These are phyloP conservation scores for Arrhamphus sclerolepis DNA, from an alignment of 2,797 vertebrate species.

Conservation along the genomic window DNA sequence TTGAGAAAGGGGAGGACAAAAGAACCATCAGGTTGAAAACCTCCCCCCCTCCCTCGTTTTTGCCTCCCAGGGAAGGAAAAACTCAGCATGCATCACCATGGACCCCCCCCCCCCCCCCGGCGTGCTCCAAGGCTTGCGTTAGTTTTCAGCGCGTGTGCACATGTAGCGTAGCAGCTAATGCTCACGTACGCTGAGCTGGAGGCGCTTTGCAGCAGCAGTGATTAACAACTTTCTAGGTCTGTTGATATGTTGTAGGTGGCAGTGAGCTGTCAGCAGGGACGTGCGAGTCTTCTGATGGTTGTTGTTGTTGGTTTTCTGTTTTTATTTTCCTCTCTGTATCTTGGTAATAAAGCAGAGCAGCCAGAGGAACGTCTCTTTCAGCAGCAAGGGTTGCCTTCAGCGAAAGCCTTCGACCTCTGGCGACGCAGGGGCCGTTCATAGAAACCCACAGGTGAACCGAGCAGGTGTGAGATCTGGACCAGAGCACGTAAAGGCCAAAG, in stretches of 20 bases:
- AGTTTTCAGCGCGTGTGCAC: too few relatives aligned
- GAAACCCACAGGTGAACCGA: slow-evolving; percentile 5
- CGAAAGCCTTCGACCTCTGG: slow-evolving; percentile 13
- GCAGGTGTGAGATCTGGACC: slow-evolving; percentile 22
- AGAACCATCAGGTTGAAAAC: too few relatives aligned
- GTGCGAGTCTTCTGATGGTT: not conserved
- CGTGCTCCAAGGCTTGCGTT: too few relatives aligned
- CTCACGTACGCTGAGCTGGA: not conserved
- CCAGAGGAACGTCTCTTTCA: slow-evolving; percentile 9
- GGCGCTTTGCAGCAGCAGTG: not conserved
- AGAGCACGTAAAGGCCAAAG: too few relatives aligned
- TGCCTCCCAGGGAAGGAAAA: too few relatives aligned
- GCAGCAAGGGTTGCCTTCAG: slow-evolving; percentile 18
- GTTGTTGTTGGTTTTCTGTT: too few relatives aligned
- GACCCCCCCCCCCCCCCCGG: too few relatives aligned
- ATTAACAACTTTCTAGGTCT: slow-evolving; percentile 16
- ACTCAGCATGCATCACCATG: too few relatives aligned
- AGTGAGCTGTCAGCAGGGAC: too few relatives aligned
- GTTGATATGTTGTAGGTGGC: slow-evolving; percentile 12
- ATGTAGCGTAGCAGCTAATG: not conserved
- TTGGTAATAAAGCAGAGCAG: not conserved
- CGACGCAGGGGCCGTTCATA: slow-evolving; percentile 1
- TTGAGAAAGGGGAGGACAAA: too few relatives aligned
- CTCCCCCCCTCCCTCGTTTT: too few relatives aligned
- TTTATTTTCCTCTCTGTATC: not conserved